phyloP scores from a whole-genome alignment of 2,113 vertebrate genomes.

The Elachura formosa region DNA sequence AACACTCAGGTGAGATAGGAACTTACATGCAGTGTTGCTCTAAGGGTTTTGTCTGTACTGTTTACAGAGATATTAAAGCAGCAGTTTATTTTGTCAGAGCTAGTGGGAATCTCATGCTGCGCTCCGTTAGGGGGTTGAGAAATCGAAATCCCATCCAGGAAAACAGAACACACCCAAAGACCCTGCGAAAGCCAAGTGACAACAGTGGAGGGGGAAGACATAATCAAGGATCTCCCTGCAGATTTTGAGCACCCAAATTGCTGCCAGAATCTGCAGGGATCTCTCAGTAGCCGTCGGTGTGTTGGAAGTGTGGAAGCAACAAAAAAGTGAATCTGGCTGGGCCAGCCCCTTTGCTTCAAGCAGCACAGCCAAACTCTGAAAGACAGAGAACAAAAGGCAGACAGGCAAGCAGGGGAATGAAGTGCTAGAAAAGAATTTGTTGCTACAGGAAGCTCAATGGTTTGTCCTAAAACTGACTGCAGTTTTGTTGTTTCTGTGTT shows the following conservation, averaged over 20 bases:
- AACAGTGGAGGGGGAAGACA: background rate
- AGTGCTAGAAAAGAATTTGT: conserved; percentile 58
- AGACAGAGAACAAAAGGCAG: conserved; percentile 53
- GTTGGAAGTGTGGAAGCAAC: background rate
- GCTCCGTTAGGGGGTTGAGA: background rate
- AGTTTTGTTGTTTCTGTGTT: conserved; percentile 30
- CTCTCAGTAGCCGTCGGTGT: background rate
- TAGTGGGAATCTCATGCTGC: background rate
- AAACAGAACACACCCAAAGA: conserved; percentile 36
- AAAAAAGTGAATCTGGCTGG: background rate
- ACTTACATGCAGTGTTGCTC: background rate
- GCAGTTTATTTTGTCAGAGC: background rate
- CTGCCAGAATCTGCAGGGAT: conserved; percentile 12
- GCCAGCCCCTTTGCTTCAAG: conserved; percentile 46
- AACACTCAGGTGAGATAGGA: background rate
- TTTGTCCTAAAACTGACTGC: conserved; percentile 48
- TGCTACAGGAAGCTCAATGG: conserved; percentile 51
- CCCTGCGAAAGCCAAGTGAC: background rate
- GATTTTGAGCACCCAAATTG: conserved; percentile 34
- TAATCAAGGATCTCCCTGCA: conserved; percentile 9
- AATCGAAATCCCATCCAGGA: conserved; percentile 22
- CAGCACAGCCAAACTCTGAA: conserved; percentile 31
- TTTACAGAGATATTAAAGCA: background rate
- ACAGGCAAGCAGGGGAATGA: conserved; percentile 16
- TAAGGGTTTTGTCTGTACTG: background rate